Evolutionary conservation across 1,140 invertebrate genomes (phyloP).

Genomic region (Drosophila erecta): DNA sequence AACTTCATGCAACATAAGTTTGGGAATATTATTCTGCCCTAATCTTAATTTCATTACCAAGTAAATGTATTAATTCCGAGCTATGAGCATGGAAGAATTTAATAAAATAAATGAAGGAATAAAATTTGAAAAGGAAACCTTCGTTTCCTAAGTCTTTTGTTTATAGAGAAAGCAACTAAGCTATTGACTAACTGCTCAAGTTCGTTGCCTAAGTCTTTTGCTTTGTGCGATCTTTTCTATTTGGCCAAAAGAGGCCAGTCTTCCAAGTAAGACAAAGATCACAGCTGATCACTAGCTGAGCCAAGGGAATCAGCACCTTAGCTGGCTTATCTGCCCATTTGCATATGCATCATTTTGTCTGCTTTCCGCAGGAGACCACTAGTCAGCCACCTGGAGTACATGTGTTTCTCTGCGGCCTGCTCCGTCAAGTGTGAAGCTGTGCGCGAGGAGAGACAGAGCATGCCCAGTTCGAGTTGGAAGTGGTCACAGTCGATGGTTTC

Average conservation of each 20-base stretch:
- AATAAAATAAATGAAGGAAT: too few species aligned
- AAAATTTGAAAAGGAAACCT: too few species aligned
- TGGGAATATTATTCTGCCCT: too few species aligned
- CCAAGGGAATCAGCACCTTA: background rate
- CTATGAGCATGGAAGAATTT: too few species aligned
- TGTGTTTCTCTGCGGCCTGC: slow-evolving; percentile 19
- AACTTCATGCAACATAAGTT: background rate
- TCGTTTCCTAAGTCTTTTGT: slow-evolving; percentile 1
- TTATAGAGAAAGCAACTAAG: too few species aligned
- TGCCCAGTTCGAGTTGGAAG: slow-evolving; percentile 25
- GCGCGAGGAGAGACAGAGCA: slow-evolving; percentile 19
- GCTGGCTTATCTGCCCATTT: slow-evolving; percentile 8
- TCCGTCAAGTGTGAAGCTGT: slow-evolving; percentile 31
- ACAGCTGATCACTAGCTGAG: background rate
- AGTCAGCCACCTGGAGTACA: slow-evolving; percentile 11
- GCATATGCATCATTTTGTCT: slow-evolving; percentile 22
- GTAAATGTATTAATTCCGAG: too few species aligned
- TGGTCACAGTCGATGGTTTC: slow-evolving; percentile 36
- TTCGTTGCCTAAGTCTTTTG: slow-evolving; percentile 9
- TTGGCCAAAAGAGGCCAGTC: too few species aligned
- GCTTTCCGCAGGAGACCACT: background rate
- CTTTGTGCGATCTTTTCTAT: background rate
- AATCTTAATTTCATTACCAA: too few species aligned
- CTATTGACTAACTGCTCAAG: too few species aligned
- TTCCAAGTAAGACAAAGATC: background rate